Conservation (phyloP, 2,113 vertebrate genomes). For the Excalfactoria chinensis region DNA sequence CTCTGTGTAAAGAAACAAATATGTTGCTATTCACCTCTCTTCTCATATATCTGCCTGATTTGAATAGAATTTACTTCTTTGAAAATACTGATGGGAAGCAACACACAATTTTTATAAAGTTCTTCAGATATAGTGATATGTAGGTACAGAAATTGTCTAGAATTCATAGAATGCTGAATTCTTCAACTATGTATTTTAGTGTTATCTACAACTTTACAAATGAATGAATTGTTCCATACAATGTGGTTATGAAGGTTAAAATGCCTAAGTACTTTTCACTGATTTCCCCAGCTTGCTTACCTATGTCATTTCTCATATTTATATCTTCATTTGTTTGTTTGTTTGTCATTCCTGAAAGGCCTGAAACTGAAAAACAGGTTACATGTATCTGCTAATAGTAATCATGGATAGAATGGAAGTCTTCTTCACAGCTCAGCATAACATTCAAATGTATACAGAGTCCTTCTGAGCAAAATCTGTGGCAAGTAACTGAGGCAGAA, state of each 20-base stretch:
- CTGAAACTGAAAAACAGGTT: neutral
- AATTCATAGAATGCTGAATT: neutral
- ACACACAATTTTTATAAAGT: neutral
- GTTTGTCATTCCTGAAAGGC: neutral
- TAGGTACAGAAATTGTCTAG: neutral
- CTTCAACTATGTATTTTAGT: neutral
- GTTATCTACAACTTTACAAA: neutral
- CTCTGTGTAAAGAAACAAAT: neutral
- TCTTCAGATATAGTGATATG: neutral
- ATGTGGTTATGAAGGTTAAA: conserved; percentile 4
- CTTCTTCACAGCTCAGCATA: neutral
- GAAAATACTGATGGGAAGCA: neutral
- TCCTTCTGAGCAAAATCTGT: neutral
- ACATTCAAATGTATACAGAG: neutral
- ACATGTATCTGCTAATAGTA: neutral
- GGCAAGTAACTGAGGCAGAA: neutral
- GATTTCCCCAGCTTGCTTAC: conserved; percentile 11
- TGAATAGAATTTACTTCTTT: neutral
- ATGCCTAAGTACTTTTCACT: neutral
- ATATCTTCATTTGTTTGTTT: neutral
- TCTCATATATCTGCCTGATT: neutral
- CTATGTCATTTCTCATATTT: neutral
- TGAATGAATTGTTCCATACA: neutral
- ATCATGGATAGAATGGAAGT: neutral
- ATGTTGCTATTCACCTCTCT: neutral